Conservation (phyloP, 37 sponge, comb jelly and placozoan species). For the Aplysina aerophoba region DNA sequence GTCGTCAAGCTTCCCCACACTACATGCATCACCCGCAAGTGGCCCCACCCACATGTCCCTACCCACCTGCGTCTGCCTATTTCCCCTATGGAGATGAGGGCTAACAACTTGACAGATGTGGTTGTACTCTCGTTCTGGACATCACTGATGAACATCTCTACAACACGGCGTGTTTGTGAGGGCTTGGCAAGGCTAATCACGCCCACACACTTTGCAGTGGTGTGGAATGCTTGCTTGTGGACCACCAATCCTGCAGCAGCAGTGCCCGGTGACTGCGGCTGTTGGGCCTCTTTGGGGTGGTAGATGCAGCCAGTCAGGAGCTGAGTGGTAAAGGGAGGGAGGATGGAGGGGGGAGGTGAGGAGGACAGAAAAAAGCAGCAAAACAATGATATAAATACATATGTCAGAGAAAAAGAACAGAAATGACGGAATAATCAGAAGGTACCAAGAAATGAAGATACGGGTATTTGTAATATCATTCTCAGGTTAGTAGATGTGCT, state of each 20-base stretch:
- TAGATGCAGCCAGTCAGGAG: conserved; percentile 67
- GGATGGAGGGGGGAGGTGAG: not conserved
- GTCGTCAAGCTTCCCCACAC: too few species aligned
- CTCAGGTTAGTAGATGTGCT: too few species aligned
- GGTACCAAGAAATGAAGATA: too few species aligned
- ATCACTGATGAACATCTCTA: conserved; percentile 71
- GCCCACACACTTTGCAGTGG: conserved; percentile 85
- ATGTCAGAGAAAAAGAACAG: not conserved
- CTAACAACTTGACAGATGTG: conserved; percentile 75
- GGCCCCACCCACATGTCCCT: not conserved
- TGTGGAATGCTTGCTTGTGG: conserved; percentile 80
- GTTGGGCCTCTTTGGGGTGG: conserved; percentile 5
- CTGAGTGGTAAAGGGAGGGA: conserved; percentile 18
- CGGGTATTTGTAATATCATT: too few species aligned
- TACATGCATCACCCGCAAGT: too few species aligned
- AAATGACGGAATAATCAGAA: not conserved
- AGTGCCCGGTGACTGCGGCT: not conserved
- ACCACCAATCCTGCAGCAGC: not conserved
- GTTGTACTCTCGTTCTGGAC: conserved; percentile 50
- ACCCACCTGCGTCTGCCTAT: conserved; percentile 86
- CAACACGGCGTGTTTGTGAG: conserved; percentile 44
- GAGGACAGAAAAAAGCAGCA: not conserved
- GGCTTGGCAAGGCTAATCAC: conserved; percentile 71
- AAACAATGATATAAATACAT: not conserved
- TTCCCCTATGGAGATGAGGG: conserved; percentile 91